These are phyloP conservation scores for Lasioglossum baleicum DNA, from an alignment of 1,140 invertebrate genomes.

Conservation along the genomic window DNA sequence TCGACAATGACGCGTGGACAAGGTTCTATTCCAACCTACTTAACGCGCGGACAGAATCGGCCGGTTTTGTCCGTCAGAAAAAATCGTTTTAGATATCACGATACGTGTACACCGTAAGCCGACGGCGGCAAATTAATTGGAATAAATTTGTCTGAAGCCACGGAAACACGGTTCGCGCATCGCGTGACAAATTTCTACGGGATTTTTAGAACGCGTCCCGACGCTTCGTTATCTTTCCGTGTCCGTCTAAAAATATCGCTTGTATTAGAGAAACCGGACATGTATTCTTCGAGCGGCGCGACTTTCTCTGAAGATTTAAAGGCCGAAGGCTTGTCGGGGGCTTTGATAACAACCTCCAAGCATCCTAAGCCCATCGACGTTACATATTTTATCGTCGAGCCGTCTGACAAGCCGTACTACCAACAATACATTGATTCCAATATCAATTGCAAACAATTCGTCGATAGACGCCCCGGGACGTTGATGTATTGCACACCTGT, in stretches of 20 bases:
- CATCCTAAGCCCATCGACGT: neutral
- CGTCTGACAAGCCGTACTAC: neutral
- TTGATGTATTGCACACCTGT: conserved; percentile 28
- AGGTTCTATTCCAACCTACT: conserved; percentile 17
- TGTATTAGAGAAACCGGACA: neutral
- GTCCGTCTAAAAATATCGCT: neutral
- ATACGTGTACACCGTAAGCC: neutral
- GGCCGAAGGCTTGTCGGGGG: neutral
- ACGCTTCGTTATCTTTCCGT: neutral
- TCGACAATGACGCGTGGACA: conserved; percentile 29
- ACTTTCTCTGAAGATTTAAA: neutral
- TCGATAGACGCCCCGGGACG: conserved; percentile 8
- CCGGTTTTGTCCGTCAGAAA: neutral
- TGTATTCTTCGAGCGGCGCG: neutral
- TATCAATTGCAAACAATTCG: conserved; percentile 8
- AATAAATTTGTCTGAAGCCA: neutral
- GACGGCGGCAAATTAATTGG: neutral
- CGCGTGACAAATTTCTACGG: neutral
- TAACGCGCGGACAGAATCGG: neutral
- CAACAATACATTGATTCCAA: neutral
- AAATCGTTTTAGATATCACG: no score
- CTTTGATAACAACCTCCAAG: neutral
- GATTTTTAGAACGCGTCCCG: neutral
- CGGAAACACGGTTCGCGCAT: neutral
- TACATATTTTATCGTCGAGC: neutral